A percentile compares a stretch with the other conserved stretches of the same genome.
Evolutionary conservation across 2,888 invertebrate genomes (phyloP).

Genomic region (Catocala sponsa): DNA sequence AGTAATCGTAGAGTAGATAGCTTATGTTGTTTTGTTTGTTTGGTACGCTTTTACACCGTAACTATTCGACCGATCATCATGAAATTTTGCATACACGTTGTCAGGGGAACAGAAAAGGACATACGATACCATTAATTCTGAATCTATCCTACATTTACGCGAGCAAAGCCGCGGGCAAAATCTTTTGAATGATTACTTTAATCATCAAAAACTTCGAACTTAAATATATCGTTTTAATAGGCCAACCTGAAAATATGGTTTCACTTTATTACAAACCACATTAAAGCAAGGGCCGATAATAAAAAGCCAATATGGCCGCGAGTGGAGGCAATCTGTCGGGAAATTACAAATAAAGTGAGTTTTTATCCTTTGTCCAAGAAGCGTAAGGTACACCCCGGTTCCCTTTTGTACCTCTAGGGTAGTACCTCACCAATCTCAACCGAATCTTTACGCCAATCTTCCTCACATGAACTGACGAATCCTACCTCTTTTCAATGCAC

Average conservation of each 20-base stretch:
- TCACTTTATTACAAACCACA: constrained; percentile 26
- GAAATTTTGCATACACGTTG: too few species aligned
- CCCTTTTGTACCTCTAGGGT: constrained; percentile 27
- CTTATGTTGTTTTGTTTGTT: too few species aligned
- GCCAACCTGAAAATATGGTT: constrained; percentile 21
- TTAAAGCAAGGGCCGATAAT: constrained; percentile 23
- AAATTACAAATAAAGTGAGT: constrained; percentile 49
- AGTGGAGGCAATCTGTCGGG: constrained; percentile 44
- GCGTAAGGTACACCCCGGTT: constrained; percentile 29
- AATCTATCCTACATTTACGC: too few species aligned
- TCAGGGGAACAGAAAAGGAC: too few species aligned
- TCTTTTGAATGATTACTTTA: too few species aligned
- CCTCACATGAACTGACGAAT: constrained; percentile 36
- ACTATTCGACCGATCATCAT: too few species aligned
- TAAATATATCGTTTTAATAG: constrained; percentile 10
- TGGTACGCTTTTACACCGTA: too few species aligned
- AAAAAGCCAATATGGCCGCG: constrained; percentile 39
- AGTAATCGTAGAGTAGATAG: too few species aligned
- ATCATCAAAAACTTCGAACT: too few species aligned
- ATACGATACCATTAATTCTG: too few species aligned
- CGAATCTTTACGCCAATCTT: constrained; percentile 47
- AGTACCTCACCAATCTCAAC: constrained; percentile 35
- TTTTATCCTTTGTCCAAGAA: constrained; percentile 35
- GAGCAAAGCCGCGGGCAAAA: too few species aligned
- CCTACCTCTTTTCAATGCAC: constrained; percentile 35